phyloP scores from a whole-genome alignment of 2,797 vertebrate genomes.

The Poeciliopsis infans region DNA sequence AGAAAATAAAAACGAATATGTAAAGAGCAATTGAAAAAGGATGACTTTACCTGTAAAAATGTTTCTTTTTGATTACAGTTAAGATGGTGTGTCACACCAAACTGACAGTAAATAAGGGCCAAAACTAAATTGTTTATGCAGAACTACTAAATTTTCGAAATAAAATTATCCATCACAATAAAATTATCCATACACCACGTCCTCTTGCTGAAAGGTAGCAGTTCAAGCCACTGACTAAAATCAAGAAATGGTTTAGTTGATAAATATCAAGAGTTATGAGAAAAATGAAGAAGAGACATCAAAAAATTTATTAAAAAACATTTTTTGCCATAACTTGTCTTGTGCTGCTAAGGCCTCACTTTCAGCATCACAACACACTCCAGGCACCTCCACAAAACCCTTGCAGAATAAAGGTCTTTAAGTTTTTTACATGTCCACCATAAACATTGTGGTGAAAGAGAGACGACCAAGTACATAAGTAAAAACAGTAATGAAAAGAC shows the following conservation, averaged over 20 bases:
- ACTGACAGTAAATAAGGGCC: neutral
- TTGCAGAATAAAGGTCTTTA: neutral
- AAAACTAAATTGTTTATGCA: neutral
- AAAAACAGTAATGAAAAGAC: neutral
- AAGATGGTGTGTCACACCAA: neutral
- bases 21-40: neutral
- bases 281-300: neutral
- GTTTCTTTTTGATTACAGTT: neutral
- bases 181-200: neutral
- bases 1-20: neutral
- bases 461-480: neutral
- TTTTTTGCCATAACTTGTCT: neutral
- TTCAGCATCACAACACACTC: neutral
- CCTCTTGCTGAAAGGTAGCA: neutral
- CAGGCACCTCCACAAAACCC: neutral
- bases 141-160: neutral
- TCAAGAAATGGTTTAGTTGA: neutral
- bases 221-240: neutral
- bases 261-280: neutral
- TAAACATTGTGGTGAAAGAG: neutral
- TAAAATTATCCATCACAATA: neutral
- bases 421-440: neutral
- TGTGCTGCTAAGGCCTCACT: slow-evolving; percentile 1
- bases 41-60: neutral
- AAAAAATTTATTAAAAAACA: neutral